phyloP scores from a whole-genome alignment of 2,888 invertebrate genomes.

The Amaurobius ferox region DNA sequence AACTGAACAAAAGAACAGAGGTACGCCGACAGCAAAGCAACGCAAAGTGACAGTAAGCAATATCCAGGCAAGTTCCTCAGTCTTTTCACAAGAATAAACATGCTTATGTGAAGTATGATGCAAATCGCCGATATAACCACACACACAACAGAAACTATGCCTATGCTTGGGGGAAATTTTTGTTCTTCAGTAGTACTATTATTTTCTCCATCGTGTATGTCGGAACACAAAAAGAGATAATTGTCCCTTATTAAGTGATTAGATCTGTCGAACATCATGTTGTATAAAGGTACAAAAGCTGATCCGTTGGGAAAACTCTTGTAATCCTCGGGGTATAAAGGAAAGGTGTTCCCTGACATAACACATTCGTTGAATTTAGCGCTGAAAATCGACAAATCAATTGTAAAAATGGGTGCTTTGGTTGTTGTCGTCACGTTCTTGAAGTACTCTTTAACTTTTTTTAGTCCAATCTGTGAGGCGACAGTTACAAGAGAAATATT shows the following conservation, averaged over 20 bases:
- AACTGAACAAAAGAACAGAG: slow-evolving; percentile 21
- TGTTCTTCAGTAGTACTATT: no score
- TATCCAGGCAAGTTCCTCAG: slow-evolving; percentile 77
- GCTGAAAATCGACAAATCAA: no score
- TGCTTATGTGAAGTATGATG: slow-evolving; percentile 79
- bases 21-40: slow-evolving; percentile 75
- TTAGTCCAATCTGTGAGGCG: no score
- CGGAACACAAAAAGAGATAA: not conserved
- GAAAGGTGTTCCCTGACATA: no score
- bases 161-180: not conserved
- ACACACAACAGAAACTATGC: not conserved
- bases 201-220: not conserved
- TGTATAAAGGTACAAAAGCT: not conserved
- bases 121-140: slow-evolving; percentile 77
- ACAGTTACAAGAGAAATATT: no score
- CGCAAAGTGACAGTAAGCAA: slow-evolving; percentile 75
- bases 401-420: no score
- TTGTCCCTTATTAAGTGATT: not conserved
- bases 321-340: not conserved
- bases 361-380: no score
- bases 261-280: not conserved
- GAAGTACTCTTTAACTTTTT: no score
- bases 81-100: slow-evolving; percentile 79
- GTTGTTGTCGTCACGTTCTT: no score
- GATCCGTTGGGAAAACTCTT: not conserved